Conservation (phyloP, 1,140 invertebrate species). For the Drosophila elegans region DNA sequence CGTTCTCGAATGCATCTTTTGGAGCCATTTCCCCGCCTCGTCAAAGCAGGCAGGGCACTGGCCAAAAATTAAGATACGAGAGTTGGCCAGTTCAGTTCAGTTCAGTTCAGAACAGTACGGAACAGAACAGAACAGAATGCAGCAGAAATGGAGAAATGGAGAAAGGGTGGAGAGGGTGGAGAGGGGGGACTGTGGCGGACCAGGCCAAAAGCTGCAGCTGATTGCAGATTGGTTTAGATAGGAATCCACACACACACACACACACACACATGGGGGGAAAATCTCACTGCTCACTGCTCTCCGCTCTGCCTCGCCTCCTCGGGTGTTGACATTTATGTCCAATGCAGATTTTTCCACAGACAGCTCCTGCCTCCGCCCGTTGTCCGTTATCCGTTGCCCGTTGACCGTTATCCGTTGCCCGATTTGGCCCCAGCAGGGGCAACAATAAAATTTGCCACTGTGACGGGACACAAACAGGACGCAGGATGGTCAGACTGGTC, state of each 20-base stretch:
- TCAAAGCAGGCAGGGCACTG: not conserved
- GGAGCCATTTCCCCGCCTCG: conserved; percentile 25
- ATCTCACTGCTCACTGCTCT: conserved; percentile 25
- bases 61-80: conserved; percentile 74
- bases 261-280: conserved; percentile 4
- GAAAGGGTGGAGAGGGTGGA: too few species aligned
- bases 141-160: too few species aligned
- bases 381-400: not conserved
- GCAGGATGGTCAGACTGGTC: conserved; percentile 32
- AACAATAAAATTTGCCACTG: conserved; percentile 74
- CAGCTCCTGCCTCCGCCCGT: conserved; percentile 13
- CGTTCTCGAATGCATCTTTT: conserved; percentile 56
- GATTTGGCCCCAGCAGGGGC: conserved; percentile 31
- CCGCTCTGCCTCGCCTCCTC: conserved; percentile 25
- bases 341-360: conserved; percentile 78
- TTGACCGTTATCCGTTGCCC: not conserved
- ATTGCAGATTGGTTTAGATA: conserved; percentile 78
- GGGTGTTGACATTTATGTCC: conserved; percentile 83
- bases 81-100: conserved; percentile 16
- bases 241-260: conserved; percentile 26
- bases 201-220: conserved; percentile 66
- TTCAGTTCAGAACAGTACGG: not conserved
- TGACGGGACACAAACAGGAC: conserved; percentile 46
- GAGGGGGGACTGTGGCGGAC: conserved; percentile 7
- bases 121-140: too few species aligned